Evolutionary conservation across 2,113 vertebrate genomes (phyloP).

Genomic region (Aplodontia rufa): DNA sequence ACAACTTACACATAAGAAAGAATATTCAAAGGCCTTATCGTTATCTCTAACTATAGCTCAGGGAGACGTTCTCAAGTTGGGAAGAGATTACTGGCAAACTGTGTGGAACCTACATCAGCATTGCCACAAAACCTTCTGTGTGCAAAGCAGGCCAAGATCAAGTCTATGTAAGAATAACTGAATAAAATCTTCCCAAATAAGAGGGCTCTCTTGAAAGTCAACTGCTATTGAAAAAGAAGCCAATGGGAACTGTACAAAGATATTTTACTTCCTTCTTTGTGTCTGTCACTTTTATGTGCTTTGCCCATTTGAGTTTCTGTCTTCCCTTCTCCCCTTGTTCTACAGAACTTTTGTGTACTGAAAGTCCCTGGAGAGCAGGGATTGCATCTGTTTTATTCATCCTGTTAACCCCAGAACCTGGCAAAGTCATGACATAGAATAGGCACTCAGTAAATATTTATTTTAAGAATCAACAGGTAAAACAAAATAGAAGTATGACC

Average conservation of each 20-base stretch:
- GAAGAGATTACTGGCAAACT: not conserved
- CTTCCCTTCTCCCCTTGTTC: not conserved
- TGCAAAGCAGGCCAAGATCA: not conserved
- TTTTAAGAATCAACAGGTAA: conserved; percentile 6
- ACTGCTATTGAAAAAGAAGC: not conserved
- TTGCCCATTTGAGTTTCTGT: not conserved
- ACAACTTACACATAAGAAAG: not conserved
- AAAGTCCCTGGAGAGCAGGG: not conserved
- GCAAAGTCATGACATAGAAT: not conserved
- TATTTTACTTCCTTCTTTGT: not conserved
- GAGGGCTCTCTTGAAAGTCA: not conserved
- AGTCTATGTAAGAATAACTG: not conserved
- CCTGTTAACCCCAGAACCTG: not conserved
- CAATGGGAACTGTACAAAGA: not conserved
- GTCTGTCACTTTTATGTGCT: not conserved
- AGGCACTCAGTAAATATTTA: not conserved
- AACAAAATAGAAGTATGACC: not conserved
- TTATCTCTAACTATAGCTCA: not conserved
- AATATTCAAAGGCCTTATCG: not conserved
- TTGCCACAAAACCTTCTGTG: not conserved
- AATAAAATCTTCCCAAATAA: not conserved
- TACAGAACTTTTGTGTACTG: not conserved
- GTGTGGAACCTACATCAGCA: not conserved
- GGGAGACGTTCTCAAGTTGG: not conserved
- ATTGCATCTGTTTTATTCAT: not conserved